Conservation (phyloP, 1,140 invertebrate genomes). For the Drosophila albomicans region DNA sequence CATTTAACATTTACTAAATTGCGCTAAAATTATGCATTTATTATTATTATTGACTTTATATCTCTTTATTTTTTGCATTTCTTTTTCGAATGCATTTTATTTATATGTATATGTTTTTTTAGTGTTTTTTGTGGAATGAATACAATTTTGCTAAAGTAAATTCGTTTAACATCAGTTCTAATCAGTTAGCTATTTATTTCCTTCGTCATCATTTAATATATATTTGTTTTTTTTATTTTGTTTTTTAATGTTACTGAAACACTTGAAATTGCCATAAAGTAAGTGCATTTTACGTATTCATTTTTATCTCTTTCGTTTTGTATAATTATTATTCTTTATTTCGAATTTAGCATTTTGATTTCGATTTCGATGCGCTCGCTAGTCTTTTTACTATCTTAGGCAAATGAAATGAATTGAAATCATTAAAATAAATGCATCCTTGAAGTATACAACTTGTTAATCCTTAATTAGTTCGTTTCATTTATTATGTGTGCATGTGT, state of each 20-base stretch:
- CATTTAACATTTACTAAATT: conserved; percentile 81
- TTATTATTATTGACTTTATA: conserved; percentile 17
- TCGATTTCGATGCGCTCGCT: conserved; percentile 23
- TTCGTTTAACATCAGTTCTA: conserved; percentile 84
- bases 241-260: conserved; percentile 59
- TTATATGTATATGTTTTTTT: conserved; percentile 35
- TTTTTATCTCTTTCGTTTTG: conserved; percentile 22
- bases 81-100: conserved; percentile 34
- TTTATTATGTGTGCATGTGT: conserved; percentile 12
- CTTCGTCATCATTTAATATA: conserved; percentile 29
- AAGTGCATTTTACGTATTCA: conserved; percentile 61
- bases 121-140: conserved; percentile 67
- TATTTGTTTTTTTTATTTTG: conserved; percentile 47
- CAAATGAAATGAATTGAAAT: conserved; percentile 41
- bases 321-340: conserved; percentile 6
- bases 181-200: conserved; percentile 65
- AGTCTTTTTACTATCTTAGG: conserved; percentile 14
- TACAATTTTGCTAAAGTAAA: conserved; percentile 84
- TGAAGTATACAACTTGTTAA: conserved; percentile 20
- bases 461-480: conserved; percentile 2
- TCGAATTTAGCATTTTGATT: conserved; percentile 45
- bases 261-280: conserved; percentile 78
- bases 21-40: conserved; percentile 64
- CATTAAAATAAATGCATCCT: conserved; percentile 66
- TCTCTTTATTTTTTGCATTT: conserved; percentile 28